These are phyloP conservation scores for Tridacna gigas DNA, from an alignment of 2,888 invertebrate species.

Conservation along the genomic window DNA sequence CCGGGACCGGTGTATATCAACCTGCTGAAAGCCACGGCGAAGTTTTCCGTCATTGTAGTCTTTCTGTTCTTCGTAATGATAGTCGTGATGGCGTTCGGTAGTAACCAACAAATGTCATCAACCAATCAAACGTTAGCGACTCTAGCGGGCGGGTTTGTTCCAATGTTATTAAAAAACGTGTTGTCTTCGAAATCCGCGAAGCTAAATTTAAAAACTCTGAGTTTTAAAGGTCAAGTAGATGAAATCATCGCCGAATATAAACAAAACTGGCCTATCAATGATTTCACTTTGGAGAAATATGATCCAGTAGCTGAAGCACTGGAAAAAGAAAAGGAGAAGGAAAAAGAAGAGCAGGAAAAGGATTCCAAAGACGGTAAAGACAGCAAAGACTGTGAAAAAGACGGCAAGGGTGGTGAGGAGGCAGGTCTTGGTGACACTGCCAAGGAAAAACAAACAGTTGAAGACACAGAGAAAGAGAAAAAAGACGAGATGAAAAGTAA, in stretches of 20 bases:
- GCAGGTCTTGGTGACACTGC: slow-evolving; percentile 26
- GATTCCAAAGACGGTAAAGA: slow-evolving; percentile 20
- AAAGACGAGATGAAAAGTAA: slow-evolving; percentile 46
- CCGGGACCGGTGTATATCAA: slow-evolving; percentile 83
- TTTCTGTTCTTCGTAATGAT: slow-evolving; percentile 83
- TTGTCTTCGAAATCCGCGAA: slow-evolving; percentile 80
- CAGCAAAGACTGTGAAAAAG: slow-evolving; percentile 14
- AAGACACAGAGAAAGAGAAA: slow-evolving; percentile 55
- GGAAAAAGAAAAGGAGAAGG: slow-evolving; percentile 60
- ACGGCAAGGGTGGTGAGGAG: slow-evolving; percentile 33
- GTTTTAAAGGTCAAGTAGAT: slow-evolving; percentile 82
- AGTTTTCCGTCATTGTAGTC: slow-evolving; percentile 81
- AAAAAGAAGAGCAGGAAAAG: slow-evolving; percentile 36
- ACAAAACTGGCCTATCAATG: slow-evolving; percentile 82
- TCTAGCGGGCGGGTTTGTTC: slow-evolving; percentile 81
- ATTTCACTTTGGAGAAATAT: slow-evolving; percentile 76
- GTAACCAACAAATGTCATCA: slow-evolving; percentile 80
- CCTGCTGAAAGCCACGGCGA: slow-evolving; percentile 78
- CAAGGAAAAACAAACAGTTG: slow-evolving; percentile 56
- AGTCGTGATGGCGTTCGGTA: slow-evolving; percentile 82
- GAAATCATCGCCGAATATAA: slow-evolving; percentile 80
- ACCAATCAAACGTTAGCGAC: slow-evolving; percentile 83
- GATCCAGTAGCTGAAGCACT: slow-evolving; percentile 69
- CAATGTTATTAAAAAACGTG: slow-evolving; percentile 82
- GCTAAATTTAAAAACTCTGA: slow-evolving; percentile 82